phyloP scores from a whole-genome alignment of 1,140 invertebrate genomes.

The Lepidurus packardi region DNA sequence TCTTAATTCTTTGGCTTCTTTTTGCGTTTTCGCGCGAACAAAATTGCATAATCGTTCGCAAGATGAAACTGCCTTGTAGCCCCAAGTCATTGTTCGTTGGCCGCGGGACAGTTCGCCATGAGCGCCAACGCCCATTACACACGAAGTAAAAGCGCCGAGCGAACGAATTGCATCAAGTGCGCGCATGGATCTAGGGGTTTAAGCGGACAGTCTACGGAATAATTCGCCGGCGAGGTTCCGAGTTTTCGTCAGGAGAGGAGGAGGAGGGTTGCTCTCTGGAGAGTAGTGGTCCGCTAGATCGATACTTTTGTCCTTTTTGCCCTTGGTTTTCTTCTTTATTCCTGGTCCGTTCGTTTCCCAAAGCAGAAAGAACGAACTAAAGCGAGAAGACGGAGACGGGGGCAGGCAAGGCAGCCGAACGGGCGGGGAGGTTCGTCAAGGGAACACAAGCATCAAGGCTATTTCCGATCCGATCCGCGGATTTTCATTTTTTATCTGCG shows the following conservation, averaged over 20 bases:
- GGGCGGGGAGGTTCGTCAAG: constrained; percentile 14
- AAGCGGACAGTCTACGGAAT: constrained; percentile 6
- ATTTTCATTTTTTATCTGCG: constrained; percentile 16
- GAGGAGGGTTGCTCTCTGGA: not conserved
- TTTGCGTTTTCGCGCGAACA: not conserved
- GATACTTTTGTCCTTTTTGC: constrained; percentile 22
- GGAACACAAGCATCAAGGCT: constrained; percentile 17
- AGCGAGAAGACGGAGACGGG: constrained; percentile 17
- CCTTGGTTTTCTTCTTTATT: constrained; percentile 22
- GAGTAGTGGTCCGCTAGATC: constrained; percentile 20
- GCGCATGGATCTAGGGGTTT: not conserved
- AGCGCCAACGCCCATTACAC: not conserved
- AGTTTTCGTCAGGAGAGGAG: not conserved
- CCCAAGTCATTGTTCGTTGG: no score
- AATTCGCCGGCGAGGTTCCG: not conserved
- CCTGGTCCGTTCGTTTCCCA: constrained; percentile 18
- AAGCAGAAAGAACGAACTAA: constrained; percentile 16
- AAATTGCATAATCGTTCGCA: not conserved
- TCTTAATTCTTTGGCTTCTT: not conserved
- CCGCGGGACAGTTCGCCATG: not conserved
- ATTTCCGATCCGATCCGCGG: constrained; percentile 17
- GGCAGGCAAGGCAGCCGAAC: constrained; percentile 17
- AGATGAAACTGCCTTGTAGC: not conserved
- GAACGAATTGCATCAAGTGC: not conserved
- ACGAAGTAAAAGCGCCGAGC: not conserved